These are phyloP conservation scores for Dicerorhinus sumatrensis DNA, from an alignment of 2,113 vertebrate genomes.

Conservation along the genomic window DNA sequence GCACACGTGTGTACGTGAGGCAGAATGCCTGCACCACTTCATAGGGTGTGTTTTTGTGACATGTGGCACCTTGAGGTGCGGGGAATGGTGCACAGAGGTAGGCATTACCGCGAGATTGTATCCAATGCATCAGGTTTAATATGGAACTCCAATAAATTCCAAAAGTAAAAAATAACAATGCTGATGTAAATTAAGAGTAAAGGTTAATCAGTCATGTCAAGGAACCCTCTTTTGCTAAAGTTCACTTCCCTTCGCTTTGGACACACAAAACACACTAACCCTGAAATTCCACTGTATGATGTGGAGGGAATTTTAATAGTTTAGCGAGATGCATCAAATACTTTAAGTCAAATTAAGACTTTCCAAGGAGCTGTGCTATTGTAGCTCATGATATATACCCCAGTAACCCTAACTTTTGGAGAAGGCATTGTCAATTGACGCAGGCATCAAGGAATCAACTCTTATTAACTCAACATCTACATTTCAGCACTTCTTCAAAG, in stretches of 20 bases:
- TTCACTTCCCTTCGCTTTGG: background rate
- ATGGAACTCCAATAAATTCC: background rate
- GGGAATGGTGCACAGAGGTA: no score
- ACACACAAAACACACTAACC: background rate
- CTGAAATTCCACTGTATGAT: background rate
- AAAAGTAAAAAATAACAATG: background rate
- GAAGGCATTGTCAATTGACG: background rate
- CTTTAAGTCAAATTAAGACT: background rate
- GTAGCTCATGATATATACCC: background rate
- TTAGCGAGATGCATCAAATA: background rate
- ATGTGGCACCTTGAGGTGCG: background rate
- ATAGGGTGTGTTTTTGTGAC: background rate
- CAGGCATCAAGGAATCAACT: background rate
- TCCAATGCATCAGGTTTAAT: background rate
- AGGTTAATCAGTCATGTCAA: background rate
- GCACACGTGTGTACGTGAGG: background rate
- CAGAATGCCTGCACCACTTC: background rate
- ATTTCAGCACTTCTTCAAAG: background rate
- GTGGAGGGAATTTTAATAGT: background rate
- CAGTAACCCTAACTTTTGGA: background rate
- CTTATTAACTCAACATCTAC: background rate
- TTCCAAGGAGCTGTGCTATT: background rate
- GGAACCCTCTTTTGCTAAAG: background rate
- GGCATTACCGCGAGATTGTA: background rate
- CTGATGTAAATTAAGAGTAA: background rate